Evolutionary conservation across 2,797 vertebrate species (phyloP).

Genomic region (Chaetodon trifasciatus): DNA sequence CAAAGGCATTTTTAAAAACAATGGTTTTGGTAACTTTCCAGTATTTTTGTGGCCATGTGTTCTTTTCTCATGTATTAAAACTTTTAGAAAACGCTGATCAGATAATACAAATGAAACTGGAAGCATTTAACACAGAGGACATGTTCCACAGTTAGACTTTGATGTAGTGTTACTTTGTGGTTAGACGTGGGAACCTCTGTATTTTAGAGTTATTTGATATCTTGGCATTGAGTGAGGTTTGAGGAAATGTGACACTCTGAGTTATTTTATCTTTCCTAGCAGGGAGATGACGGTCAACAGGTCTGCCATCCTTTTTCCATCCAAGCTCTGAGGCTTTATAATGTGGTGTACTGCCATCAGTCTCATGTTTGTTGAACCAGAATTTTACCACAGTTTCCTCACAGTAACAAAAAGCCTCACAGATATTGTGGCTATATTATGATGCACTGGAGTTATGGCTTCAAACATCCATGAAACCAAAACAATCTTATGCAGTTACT

Average conservation of each 20-base stretch:
- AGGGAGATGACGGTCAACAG: conserved; percentile 3
- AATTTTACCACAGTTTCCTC: conserved; percentile 2
- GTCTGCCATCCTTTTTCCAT: neutral
- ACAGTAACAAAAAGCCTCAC: neutral
- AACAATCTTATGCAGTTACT: conserved; percentile 13
- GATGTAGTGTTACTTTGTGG: neutral
- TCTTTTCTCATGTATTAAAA: conserved; percentile 10
- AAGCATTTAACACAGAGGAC: neutral
- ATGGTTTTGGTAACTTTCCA: neutral
- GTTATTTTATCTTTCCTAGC: conserved; percentile 18
- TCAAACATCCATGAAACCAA: conserved; percentile 38
- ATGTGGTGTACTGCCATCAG: neutral
- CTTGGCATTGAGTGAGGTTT: neutral
- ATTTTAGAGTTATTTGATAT: neutral
- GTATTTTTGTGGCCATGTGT: neutral
- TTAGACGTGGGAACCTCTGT: neutral
- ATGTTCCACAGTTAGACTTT: neutral
- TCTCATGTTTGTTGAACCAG: conserved; percentile 5
- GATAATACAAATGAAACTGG: neutral
- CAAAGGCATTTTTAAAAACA: neutral
- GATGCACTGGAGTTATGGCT: conserved; percentile 17
- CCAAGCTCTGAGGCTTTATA: conserved; percentile 2
- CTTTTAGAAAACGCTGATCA: neutral
- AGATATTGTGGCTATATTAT: neutral
- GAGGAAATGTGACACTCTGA: conserved; percentile 10